Evolutionary conservation across 2,888 invertebrate species (phyloP), one percentile per base, ranked within the genome.

Genomic region (Eupsilia transversa): DNA sequence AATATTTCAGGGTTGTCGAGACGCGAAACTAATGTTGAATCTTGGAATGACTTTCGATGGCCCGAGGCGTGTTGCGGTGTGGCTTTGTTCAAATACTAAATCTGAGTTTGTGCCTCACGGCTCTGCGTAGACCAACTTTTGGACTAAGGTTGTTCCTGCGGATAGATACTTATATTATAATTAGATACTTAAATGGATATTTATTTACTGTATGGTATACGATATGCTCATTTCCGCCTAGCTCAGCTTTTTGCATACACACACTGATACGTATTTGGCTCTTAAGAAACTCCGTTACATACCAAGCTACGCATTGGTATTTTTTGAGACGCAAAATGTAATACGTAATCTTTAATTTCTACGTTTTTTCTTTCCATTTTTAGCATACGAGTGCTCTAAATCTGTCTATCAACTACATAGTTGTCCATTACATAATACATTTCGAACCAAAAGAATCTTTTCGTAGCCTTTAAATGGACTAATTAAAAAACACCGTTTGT

Each of bases 81-180:
- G 81, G 89, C 94, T 95, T 94, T 96, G 95, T 93, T 91, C 93
- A 94, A 95, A 95, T 94, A 95, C 85, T 87, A 86, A 72, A 73
- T 66, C 88, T 68, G 83, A 87, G 77, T 86, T 86, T 85, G 87
- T 88, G 88, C 89, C 90, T 78, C 56, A 83, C 68, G 79, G 84
- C 70, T 35, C 63, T 79, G 66, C 74, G 67, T 77, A 77, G 46
- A 64, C 56, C 46, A 70, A 83, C 72, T 65, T 78, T 81, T 71
- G 64, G 64, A 43, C 35, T 82, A 85, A 82, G 83, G 79, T 75
- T 77, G 76, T 43, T 38, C 59, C 72, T 23, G 12, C 12, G 56
- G 38, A 30, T 54, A 38, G 49, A n/a, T 49, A 43, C 33, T 69
- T 60, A 38, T 17, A 33, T 27, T 57, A 56, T 60, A 60, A 64